Conservation (phyloP, 2,113 vertebrate species). For the Oxyura jamaicensis region DNA sequence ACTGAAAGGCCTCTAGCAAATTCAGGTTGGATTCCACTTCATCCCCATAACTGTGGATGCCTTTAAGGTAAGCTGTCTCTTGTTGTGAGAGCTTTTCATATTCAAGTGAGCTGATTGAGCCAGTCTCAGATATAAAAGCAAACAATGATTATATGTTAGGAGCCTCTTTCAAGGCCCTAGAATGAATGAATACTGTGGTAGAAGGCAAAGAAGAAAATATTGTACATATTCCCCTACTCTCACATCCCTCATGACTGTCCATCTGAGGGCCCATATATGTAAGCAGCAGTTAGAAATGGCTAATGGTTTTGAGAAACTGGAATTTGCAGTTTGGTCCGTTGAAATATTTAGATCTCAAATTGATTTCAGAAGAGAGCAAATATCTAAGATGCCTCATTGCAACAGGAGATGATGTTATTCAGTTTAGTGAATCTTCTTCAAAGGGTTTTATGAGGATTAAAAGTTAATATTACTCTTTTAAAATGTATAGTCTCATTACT, state of each 20-base stretch:
- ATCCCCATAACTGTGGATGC: background rate
- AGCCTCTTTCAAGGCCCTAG: background rate
- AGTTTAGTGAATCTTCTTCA: background rate
- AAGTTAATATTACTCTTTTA: background rate
- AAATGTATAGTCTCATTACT: constrained; percentile 13
- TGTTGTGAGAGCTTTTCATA: background rate
- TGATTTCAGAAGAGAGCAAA: background rate
- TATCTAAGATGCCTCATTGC: background rate
- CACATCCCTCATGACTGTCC: background rate
- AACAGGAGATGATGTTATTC: background rate
- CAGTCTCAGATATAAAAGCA: background rate
- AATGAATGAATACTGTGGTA: background rate
- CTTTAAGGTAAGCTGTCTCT: background rate
- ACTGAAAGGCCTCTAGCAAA: background rate
- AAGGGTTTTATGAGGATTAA: background rate
- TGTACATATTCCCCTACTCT: background rate
- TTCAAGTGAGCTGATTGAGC: background rate
- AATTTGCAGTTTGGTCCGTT: background rate
- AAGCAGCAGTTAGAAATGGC: background rate
- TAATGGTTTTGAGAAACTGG: background rate
- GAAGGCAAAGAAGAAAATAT: background rate
- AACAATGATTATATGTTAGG: background rate
- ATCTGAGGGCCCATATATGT: background rate
- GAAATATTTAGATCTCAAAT: background rate
- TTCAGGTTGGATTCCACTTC: background rate